Conservation (phyloP, 2,797 vertebrate genomes). For the Falco biarmicus region DNA sequence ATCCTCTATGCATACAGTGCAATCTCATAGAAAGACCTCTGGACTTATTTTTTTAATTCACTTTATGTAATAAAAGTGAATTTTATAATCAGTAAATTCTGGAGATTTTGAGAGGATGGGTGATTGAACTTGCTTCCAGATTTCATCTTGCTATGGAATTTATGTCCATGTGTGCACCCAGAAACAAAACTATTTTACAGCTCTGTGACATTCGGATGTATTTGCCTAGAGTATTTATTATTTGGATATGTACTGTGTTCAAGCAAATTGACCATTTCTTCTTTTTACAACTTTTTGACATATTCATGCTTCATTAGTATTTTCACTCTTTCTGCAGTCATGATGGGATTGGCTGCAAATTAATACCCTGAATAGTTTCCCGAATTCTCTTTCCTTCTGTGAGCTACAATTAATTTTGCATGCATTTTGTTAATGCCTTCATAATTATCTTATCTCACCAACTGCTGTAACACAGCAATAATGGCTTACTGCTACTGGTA, state of each 20-base stretch:
- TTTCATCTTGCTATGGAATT: background rate
- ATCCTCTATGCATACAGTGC: too few species aligned
- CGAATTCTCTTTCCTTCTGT: background rate
- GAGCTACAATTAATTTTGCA: slow-evolving; percentile 38
- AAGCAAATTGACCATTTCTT: background rate
- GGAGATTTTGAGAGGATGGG: background rate
- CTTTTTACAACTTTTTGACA: background rate
- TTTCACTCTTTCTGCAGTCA: background rate
- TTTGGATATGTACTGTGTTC: background rate
- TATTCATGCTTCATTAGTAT: background rate
- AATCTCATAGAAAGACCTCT: background rate
- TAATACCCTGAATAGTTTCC: background rate
- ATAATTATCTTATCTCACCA: slow-evolving; percentile 55
- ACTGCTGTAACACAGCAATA: slow-evolving; percentile 44
- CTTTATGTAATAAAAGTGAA: background rate
- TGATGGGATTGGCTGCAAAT: background rate
- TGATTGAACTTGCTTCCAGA: background rate
- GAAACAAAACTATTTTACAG: background rate
- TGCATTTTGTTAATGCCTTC: slow-evolving; percentile 40
- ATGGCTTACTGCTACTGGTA: background rate
- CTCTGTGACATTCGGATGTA: background rate
- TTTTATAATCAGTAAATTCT: background rate
- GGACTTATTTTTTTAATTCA: background rate
- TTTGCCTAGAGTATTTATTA: background rate
- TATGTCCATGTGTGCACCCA: fast-evolving